These are phyloP conservation scores for Aselliscus stoliczkanus DNA, from an alignment of 2,797 vertebrate genomes.

Conservation along the genomic window DNA sequence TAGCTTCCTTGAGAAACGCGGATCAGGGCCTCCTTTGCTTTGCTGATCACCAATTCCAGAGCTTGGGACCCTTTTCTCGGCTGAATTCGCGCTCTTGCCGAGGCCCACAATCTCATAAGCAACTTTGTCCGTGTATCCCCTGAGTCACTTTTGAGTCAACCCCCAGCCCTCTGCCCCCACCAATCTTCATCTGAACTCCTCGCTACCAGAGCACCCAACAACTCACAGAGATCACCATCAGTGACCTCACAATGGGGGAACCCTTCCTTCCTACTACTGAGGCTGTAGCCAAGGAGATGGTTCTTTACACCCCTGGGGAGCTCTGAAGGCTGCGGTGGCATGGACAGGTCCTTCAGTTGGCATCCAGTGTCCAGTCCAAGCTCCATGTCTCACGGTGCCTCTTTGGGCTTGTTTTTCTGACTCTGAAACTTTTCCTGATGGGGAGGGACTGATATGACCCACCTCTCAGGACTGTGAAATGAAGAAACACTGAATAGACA, in stretches of 20 bases:
- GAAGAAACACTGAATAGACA: not conserved
- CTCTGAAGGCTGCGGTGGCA: not conserved
- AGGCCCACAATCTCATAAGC: not conserved
- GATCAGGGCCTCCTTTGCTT: not conserved
- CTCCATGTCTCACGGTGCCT: no score
- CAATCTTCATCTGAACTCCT: no score
- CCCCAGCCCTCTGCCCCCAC: not conserved
- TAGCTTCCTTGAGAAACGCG: not conserved
- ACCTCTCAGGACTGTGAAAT: not conserved
- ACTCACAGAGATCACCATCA: not conserved
- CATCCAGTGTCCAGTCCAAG: not conserved
- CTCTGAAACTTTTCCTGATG: not conserved
- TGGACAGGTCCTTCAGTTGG: fast-evolving
- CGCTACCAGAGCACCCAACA: not conserved
- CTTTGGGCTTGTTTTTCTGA: not conserved
- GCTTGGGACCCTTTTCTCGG: not conserved
- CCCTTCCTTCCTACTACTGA: not conserved
- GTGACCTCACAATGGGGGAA: not conserved
- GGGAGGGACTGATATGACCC: no score
- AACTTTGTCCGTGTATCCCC: no score
- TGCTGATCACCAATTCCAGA: not conserved
- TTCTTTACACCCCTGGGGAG: fast-evolving
- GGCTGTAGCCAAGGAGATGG: not conserved
- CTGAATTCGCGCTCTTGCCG: not conserved
- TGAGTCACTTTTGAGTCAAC: not conserved